These are phyloP conservation scores for Lithobius niger DNA, from an alignment of 1,140 invertebrate genomes.

Conservation along the genomic window DNA sequence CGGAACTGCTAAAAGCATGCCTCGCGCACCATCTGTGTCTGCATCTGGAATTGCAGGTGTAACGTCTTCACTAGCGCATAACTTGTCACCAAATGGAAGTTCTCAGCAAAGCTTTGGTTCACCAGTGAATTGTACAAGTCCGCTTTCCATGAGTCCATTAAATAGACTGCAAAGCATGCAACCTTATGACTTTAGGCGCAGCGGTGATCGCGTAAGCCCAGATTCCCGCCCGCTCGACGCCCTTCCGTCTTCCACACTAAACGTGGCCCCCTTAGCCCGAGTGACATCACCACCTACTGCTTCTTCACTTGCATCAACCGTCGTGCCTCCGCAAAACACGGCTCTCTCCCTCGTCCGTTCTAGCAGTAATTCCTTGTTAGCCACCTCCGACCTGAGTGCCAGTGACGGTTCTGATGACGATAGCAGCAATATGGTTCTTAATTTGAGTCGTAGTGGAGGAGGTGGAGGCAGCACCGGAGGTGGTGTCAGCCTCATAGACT, in stretches of 20 bases:
- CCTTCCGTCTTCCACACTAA: constrained; percentile 1
- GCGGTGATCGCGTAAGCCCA: constrained; percentile 42
- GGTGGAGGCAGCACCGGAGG: constrained; percentile 8
- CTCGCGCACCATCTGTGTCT: no score
- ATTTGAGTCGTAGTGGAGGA: constrained; percentile 19
- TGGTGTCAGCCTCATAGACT: constrained; percentile 12
- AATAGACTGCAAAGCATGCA: constrained; percentile 88
- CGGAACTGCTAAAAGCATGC: no score
- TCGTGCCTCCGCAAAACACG: constrained; percentile 14
- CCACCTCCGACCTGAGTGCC: constrained; percentile 15
- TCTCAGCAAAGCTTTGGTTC: constrained; percentile 21
- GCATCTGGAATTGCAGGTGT: no score
- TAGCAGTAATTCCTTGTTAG: constrained; percentile 19
- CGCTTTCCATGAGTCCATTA: constrained; percentile 48
- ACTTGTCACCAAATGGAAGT: constrained; percentile 14
- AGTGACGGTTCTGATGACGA: constrained; percentile 20
- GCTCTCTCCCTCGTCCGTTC: constrained; percentile 27
- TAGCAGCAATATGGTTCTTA: constrained; percentile 21
- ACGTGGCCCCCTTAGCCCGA: constrained; percentile 1
- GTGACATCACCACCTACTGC: constrained; percentile 38
- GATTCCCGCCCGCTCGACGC: constrained; percentile 19
- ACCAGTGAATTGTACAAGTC: constrained; percentile 25
- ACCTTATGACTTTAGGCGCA: constrained; percentile 81
- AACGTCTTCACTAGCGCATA: constrained; percentile 22
- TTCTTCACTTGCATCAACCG: constrained; percentile 26